These are phyloP conservation scores for Onychomys arenicola DNA, from an alignment of 2,797 vertebrate species.

Conservation along the genomic window DNA sequence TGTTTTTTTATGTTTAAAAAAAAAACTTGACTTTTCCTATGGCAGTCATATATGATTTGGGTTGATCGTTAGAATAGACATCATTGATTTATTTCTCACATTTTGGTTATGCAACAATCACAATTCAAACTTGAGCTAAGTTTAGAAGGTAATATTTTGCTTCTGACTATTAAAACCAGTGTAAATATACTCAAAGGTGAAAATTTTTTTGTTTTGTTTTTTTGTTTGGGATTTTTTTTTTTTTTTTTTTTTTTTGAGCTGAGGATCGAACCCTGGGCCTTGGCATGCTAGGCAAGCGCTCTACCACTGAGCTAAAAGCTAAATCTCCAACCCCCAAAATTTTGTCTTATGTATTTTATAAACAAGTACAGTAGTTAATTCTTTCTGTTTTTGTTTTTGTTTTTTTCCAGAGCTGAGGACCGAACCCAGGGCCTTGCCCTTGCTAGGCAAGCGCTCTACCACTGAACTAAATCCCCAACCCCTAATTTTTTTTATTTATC, in stretches of 20 bases:
- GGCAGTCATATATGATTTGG: background rate
- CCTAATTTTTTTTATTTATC: background rate
- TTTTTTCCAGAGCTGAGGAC: too few relatives aligned
- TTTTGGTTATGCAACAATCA: conserved; percentile 25
- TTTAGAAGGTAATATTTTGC: conserved; percentile 12
- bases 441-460: too few relatives aligned
- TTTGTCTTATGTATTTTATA: conserved; percentile 6
- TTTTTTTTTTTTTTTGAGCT: too few relatives aligned
- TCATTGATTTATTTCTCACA: background rate
- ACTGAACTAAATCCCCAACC: too few relatives aligned
- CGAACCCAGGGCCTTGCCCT: too few relatives aligned
- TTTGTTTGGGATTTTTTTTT: too few relatives aligned
- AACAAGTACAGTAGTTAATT: background rate
- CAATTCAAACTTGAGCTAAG: conserved; percentile 39
- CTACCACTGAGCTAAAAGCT: too few relatives aligned
- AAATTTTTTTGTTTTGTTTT: too few relatives aligned
- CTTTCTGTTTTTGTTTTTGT: background rate
- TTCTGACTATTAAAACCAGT: background rate
- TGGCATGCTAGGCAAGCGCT: too few relatives aligned
- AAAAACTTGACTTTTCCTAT: conserved; percentile 37
- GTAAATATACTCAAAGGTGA: background rate
- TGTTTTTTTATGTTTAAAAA: too few relatives aligned
- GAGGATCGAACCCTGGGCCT: too few relatives aligned
- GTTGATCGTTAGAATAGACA: background rate
- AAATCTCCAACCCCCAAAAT: too few relatives aligned